These are phyloP conservation scores for Tetrapedia diversipes DNA, from an alignment of 2,888 invertebrate species.

Conservation along the genomic window DNA sequence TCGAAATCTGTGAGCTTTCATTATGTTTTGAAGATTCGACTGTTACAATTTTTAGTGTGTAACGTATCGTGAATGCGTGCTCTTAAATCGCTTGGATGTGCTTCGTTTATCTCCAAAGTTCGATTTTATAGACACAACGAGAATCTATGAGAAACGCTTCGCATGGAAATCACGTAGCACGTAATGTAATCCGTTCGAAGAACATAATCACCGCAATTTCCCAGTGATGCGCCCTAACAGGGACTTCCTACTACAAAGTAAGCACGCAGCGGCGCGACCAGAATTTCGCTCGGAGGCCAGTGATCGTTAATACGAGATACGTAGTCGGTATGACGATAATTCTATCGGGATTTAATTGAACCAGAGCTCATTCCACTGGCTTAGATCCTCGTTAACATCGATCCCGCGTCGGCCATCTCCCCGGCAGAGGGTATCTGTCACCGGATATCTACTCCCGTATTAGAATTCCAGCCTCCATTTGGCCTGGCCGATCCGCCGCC, in stretches of 20 bases:
- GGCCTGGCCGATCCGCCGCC: constrained; percentile 10
- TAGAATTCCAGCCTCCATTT: constrained; percentile 21
- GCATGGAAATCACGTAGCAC: no score
- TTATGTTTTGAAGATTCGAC: no score
- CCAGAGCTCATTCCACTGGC: constrained; percentile 8
- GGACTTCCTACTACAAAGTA: background rate
- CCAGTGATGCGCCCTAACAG: background rate
- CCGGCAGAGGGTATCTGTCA: constrained; percentile 21
- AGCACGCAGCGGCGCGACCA: background rate
- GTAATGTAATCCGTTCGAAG: no score
- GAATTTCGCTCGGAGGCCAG: background rate
- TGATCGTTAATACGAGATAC: constrained; percentile 7
- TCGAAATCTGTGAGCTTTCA: no score
- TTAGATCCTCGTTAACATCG: constrained; percentile 34
- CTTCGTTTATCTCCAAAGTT: no score
- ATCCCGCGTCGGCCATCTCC: constrained; percentile 6
- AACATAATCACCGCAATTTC: background rate
- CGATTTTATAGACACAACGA: no score
- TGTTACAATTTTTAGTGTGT: no score
- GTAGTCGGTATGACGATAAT: constrained; percentile 6
- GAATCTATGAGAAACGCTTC: no score
- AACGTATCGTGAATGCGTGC: no score
- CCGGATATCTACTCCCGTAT: constrained; percentile 19
- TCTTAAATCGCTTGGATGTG: no score
- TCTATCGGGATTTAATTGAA: constrained; percentile 29